Conservation (phyloP, 2,888 invertebrate species). For the Chirona hameri region DNA sequence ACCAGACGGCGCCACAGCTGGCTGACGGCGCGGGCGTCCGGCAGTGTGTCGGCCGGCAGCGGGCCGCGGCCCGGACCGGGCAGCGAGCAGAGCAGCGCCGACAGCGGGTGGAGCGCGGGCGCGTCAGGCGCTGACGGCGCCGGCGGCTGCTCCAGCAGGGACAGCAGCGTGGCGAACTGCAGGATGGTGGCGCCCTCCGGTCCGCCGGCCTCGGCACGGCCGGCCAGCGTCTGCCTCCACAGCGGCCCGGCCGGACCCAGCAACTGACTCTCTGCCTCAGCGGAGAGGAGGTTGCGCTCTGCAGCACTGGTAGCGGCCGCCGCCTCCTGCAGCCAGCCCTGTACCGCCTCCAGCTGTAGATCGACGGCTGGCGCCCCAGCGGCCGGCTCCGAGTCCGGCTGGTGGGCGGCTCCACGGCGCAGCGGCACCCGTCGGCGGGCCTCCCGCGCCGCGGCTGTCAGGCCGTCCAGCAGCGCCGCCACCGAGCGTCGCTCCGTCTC, state of each 20-base stretch:
- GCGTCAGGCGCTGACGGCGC: not conserved
- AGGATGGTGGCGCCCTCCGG: not conserved
- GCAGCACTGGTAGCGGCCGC: not conserved
- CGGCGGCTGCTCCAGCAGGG: not conserved
- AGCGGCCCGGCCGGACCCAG: not conserved
- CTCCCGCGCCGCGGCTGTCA: not conserved
- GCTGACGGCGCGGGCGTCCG: not conserved
- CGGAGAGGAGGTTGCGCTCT: not conserved
- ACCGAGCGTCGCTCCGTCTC: not conserved
- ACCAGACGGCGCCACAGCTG: slow-evolving; percentile 32
- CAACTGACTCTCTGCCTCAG: not conserved
- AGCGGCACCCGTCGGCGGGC: not conserved
- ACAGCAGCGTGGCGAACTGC: too few species aligned
- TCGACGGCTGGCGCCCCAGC: not conserved
- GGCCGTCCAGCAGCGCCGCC: not conserved
- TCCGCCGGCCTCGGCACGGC: not conserved
- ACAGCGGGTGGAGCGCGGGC: not conserved
- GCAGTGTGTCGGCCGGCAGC: slow-evolving; percentile 4
- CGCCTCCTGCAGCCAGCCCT: not conserved
- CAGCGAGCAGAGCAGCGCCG: not conserved
- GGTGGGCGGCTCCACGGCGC: not conserved
- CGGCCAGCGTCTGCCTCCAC: not conserved
- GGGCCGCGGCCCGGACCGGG: not conserved
- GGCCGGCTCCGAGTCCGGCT: not conserved
- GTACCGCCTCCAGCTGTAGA: not conserved